A percentile compares a stretch with the other conserved stretches of the same genome.
Evolutionary conservation across 2,888 invertebrate genomes (phyloP).

Genomic region (Agrilus cyanescens): DNA sequence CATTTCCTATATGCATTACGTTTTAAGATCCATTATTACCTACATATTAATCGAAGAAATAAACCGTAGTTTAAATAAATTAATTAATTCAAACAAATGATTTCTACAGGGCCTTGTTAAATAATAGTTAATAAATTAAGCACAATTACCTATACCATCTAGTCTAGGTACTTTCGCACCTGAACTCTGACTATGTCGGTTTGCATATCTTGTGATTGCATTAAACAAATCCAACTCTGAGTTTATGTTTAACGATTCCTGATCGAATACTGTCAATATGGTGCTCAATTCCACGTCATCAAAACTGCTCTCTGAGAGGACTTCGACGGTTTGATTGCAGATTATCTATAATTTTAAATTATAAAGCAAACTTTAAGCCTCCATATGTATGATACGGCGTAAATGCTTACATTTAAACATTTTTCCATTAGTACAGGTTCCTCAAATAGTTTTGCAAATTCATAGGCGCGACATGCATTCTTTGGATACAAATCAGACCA

Average conservation of each 20-base stretch:
- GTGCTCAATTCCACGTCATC: slow-evolving; percentile 67
- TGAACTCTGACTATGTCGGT: slow-evolving; percentile 42
- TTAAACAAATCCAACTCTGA: slow-evolving; percentile 69
- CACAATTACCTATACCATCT: slow-evolving; percentile 34
- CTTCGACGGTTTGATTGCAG: slow-evolving; percentile 62
- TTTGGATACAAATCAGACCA: slow-evolving; percentile 70
- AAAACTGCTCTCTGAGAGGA: slow-evolving; percentile 63
- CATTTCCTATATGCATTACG: not conserved
- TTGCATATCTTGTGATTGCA: slow-evolving; percentile 57
- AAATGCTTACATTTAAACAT: slow-evolving; percentile 52
- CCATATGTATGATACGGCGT: not conserved
- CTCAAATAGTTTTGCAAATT: slow-evolving; percentile 76
- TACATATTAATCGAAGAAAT: no score
- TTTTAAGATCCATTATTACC: not conserved
- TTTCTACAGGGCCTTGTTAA: not conserved
- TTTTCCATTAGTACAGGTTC: slow-evolving; percentile 71
- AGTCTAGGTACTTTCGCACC: slow-evolving; percentile 38
- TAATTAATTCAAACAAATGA: no score
- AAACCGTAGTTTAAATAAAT: not conserved
- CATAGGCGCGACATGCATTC: slow-evolving; percentile 75
- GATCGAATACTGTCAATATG: slow-evolving; percentile 60
- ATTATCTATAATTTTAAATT: slow-evolving; percentile 47
- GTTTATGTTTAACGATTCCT: slow-evolving; percentile 58
- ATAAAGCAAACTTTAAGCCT: slow-evolving; percentile 1
- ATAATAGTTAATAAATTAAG: slow-evolving; percentile 17